Evolutionary conservation across 2,888 invertebrate genomes (phyloP), one percentile per base, ranked within the genome.

Genomic region (Diadegma fenestrale): DNA sequence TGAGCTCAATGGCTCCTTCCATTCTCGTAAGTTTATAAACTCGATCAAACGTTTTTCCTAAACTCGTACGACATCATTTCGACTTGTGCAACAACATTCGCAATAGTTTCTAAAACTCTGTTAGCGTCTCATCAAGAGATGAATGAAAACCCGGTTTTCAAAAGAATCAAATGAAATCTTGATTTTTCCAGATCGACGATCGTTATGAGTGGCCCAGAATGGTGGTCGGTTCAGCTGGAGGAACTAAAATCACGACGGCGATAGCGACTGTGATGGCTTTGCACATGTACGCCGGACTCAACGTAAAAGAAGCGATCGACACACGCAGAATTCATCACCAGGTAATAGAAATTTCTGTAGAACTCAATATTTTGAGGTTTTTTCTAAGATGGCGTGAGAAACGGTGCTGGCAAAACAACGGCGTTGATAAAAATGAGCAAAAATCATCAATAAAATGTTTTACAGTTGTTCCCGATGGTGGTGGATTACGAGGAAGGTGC

Each of bases 1-100:
- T 98, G 90, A 98, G 98, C 6, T 98, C 98, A 0, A 98, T 98
- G 97, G 95, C 95, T 63, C 98, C 98, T 0, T 95, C 97, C 48
- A 96, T 98, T 71, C 48, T 51, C 48, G 48, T 51, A 19, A 51
- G 48, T 6, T 10, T 7, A 37, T 37, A 37, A n/a, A 7, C 37
- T 10, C 37, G 1, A 37, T 10, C 4, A 37, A 7, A 8, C 10
- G 0, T 7, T 37, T 1, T 1, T 37, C 37, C 7, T 2, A 37
- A 37, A 37, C 37, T 37, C 37, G 37, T 37, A 8, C n/a, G n/a
- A 51, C 6, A 7, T 51, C 7, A n/a, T n/a, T 8, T 19, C 7
- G 0, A 19, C 8, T 37, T 10, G 8, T 37, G 37, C 5, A 37
- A 7, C 0, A 37, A 10, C 37, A 10, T 19, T 6, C 7, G n/a